These are phyloP conservation scores for Polietes domitor DNA, from an alignment of 2,888 invertebrate species.

Conservation along the genomic window DNA sequence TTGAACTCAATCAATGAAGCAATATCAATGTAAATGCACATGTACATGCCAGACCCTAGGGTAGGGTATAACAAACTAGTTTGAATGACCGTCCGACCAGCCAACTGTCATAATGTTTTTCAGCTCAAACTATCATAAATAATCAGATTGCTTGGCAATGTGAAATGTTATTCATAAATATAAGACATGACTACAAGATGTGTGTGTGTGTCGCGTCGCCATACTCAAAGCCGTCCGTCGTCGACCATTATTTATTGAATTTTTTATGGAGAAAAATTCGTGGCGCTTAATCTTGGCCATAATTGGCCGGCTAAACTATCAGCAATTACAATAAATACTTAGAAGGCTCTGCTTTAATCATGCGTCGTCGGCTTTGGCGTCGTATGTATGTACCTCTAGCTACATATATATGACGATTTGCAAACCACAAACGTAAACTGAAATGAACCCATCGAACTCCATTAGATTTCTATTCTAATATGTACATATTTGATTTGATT, in stretches of 20 bases:
- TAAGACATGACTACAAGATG: background rate
- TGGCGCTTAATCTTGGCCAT: constrained; percentile 65
- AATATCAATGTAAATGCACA: no score
- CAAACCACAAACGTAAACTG: background rate
- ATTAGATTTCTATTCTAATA: background rate
- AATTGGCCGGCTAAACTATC: constrained; percentile 50
- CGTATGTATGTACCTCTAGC: no score
- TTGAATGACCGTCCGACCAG: background rate
- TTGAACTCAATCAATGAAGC: no score
- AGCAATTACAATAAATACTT: constrained; percentile 16
- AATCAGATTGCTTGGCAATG: constrained; percentile 5
- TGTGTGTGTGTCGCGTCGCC: background rate
- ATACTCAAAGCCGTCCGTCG: background rate
- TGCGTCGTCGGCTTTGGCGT: no score
- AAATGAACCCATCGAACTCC: background rate
- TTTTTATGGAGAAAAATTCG: constrained; percentile 13
- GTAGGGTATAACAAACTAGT: no score
- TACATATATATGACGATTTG: background rate
- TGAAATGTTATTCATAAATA: constrained; percentile 23
- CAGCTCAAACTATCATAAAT: constrained; percentile 15
- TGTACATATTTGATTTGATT: no score
- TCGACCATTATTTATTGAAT: constrained; percentile 13
- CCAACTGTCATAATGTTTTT: constrained; percentile 38
- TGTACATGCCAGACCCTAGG: no score
- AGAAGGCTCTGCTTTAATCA: background rate